These are phyloP conservation scores for Kryptolebias marmoratus DNA, from an alignment of 2,113 vertebrate genomes.

Conservation along the genomic window DNA sequence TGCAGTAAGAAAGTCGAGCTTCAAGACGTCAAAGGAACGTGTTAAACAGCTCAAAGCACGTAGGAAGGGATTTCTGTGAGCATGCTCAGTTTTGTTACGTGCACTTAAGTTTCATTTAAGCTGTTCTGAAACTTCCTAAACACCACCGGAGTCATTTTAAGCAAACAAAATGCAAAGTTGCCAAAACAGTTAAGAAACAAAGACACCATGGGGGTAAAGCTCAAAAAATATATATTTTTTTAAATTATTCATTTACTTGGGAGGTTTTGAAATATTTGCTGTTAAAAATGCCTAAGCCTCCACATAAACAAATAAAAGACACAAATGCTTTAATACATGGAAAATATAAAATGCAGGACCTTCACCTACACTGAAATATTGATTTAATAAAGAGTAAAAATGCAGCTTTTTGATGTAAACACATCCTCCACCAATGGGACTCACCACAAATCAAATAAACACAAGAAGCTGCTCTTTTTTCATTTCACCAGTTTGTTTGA, in stretches of 20 bases:
- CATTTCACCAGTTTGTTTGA: not conserved
- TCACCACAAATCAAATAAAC: too few species aligned
- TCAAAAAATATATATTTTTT: not conserved
- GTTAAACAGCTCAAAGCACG: too few species aligned
- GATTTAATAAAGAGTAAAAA: not conserved
- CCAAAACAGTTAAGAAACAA: slow-evolving; percentile 17
- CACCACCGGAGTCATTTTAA: slow-evolving; percentile 13
- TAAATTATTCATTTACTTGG: too few species aligned
- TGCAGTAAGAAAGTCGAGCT: too few species aligned
- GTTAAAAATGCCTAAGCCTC: slow-evolving; percentile 1
- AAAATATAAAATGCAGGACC: not conserved
- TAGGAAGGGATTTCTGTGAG: not conserved
- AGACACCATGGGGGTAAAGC: not conserved
- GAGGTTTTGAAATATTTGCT: too few species aligned
- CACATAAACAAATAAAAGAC: not conserved
- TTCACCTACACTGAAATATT: not conserved
- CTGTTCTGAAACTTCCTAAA: not conserved
- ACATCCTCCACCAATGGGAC: too few species aligned
- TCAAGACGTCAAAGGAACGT: too few species aligned
- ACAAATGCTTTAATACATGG: not conserved
- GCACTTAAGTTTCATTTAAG: not conserved
- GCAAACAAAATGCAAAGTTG: slow-evolving; percentile 20
- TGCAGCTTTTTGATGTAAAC: too few species aligned
- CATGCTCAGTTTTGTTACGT: not conserved
- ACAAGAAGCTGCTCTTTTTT: too few species aligned